phyloP scores from a whole-genome alignment of 2,888 invertebrate species.

The Andrena fulva region DNA sequence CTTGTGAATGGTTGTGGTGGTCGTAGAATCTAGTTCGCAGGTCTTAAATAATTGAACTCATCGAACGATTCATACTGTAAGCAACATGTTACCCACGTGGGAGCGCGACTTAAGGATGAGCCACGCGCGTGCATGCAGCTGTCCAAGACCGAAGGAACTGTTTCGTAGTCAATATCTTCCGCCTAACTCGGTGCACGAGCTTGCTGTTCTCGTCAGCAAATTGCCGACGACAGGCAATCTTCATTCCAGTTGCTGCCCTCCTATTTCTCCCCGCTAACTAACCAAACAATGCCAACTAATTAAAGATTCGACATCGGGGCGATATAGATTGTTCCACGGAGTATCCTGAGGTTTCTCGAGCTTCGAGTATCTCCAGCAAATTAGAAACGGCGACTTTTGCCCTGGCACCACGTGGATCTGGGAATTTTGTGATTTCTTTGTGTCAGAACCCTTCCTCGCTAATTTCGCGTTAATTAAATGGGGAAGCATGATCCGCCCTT shows the following conservation, averaged over 20 bases:
- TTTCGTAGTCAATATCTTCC: conserved; percentile 36
- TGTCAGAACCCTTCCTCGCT: background rate
- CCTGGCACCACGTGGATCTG: background rate
- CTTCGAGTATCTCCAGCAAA: background rate
- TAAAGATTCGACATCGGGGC: conserved; percentile 74
- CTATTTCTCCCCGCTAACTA: conserved; percentile 64
- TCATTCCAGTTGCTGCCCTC: conserved; percentile 46
- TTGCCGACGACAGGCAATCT: conserved; percentile 68
- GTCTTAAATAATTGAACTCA: no score
- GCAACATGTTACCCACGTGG: background rate
- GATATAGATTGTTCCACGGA: conserved; percentile 35
- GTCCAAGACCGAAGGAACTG: conserved; percentile 17
- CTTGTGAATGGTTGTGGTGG: no score
- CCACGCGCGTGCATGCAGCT: background rate
- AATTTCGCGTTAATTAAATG: background rate
- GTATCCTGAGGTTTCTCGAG: conserved; percentile 19
- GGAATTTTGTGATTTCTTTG: background rate
- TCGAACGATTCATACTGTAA: background rate
- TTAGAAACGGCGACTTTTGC: conserved; percentile 6
- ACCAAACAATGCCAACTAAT: conserved; percentile 76
- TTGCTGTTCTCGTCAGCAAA: conserved; percentile 56
- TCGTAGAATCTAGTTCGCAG: no score
- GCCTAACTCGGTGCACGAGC: conserved; percentile 20
- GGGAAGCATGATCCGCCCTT: background rate
- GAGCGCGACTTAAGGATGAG: background rate